These are phyloP conservation scores for Drosophila pachea DNA, from an alignment of 1,140 invertebrate species.

Conservation along the genomic window DNA sequence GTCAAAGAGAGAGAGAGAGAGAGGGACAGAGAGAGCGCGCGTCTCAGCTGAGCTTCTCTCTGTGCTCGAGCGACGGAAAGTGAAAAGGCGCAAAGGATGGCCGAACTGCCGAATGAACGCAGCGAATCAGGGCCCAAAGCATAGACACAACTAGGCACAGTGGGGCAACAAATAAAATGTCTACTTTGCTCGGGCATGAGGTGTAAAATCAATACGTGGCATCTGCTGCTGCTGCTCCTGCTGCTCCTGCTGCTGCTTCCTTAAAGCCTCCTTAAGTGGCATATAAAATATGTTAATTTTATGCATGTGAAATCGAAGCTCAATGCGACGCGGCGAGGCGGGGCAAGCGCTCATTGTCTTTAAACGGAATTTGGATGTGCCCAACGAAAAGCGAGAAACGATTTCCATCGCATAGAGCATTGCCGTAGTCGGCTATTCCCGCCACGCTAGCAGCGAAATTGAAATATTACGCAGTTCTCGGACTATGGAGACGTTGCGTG, in stretches of 20 bases:
- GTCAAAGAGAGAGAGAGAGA: conserved; percentile 1
- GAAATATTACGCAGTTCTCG: conserved; percentile 1
- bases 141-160: conserved; percentile 44
- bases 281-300: conserved; percentile 55
- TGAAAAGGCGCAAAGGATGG: conserved; percentile 9
- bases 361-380: not conserved
- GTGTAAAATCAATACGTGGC: conserved; percentile 70
- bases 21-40: conserved; percentile 38
- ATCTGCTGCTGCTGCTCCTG: conserved; percentile 17
- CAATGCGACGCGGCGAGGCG: conserved; percentile 40
- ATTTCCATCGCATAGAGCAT: too few relatives aligned
- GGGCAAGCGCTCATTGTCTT: too few relatives aligned
- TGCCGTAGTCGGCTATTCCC: not conserved
- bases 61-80: conserved; percentile 22
- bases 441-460: not conserved
- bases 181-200: conserved; percentile 21
- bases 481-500: conserved; percentile 33
- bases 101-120: conserved; percentile 10
- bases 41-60: conserved; percentile 33
- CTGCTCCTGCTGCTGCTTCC: conserved; percentile 29
- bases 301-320: conserved; percentile 36
- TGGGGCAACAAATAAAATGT: not conserved
- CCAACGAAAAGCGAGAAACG: too few relatives aligned
- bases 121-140: conserved; percentile 26
- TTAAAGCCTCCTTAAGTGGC: conserved; percentile 38